Evolutionary conservation across 2,113 vertebrate genomes (phyloP), one percentile per base, ranked within the genome.

Genomic region (Aptenodytes forsteri): DNA sequence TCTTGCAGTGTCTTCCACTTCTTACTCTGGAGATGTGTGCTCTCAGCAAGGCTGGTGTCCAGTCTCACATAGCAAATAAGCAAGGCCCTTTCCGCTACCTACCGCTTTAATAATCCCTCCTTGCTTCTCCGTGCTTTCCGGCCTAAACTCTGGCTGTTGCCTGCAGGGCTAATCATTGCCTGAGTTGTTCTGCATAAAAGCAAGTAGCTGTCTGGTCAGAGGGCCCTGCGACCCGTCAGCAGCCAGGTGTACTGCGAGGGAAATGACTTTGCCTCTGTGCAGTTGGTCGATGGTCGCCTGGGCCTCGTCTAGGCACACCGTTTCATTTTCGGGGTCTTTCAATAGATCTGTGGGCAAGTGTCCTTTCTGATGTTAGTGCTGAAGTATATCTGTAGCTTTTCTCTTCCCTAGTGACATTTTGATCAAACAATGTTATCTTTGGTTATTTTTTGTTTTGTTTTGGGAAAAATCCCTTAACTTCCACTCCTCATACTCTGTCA

Each of bases 281-380:
- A 17, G 52, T 1, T 0, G 1, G 5, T 6, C 3, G 0, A 1
- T 34, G 75, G 13, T 59, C 4, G 0, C 64, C 19, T 52, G 30
- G 8, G 11, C 20, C 36, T 77, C 1, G 0, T 40, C 26, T 61
- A 20, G 30, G 36, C 40, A 32, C 22, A 22, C 7, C 1, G 6
- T 25, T 38, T 29, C 25, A 0, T 6, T 0, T 11, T 16, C 1
- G 3, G 49, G 16, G 6, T 52, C 20, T 38, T 56, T 20, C 13
- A 1, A 0, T 12, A 59, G 13, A 20, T 21, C 34, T 11, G 0
- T 61, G 70, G 44, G 27, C 47, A 55, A 11, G 23, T 1, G 14
- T 75, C 56, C 21, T 67, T 56, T 27, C 26, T 27, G 38, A 6
- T 30, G 5, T 8, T 13, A 40, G 47, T 21, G 77, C 81, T 42